phyloP scores from a whole-genome alignment of 1,140 invertebrate genomes.

The Pogonognathellus flavescens region DNA sequence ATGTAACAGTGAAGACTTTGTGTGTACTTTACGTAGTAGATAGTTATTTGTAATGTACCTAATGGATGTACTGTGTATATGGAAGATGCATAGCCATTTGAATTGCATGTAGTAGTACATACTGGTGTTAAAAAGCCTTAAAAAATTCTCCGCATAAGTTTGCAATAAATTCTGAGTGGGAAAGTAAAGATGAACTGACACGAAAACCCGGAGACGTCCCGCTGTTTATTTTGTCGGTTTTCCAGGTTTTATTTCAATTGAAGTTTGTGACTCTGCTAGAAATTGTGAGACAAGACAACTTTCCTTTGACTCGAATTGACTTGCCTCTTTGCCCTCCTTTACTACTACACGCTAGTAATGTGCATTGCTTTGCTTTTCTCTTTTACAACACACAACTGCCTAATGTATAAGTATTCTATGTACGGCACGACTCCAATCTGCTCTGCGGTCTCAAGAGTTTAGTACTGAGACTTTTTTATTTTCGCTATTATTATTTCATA shows the following conservation, averaged over 20 bases:
- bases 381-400: not conserved
- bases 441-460: slow-evolving; percentile 26
- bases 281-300: slow-evolving; percentile 32
- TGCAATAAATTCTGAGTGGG: slow-evolving; percentile 62
- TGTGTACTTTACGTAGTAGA: not conserved
- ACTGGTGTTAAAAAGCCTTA: slow-evolving; percentile 34
- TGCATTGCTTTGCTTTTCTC: slow-evolving; percentile 12
- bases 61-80: not conserved
- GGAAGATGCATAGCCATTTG: not conserved
- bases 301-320: slow-evolving; percentile 46
- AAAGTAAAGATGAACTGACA: slow-evolving; percentile 52
- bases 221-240: slow-evolving; percentile 65
- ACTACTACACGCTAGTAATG: not conserved
- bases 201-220: slow-evolving; percentile 54
- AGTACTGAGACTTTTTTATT: slow-evolving; percentile 44
- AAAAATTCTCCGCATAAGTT: slow-evolving; percentile 59
- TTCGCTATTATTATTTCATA: slow-evolving; percentile 49
- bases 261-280: slow-evolving; percentile 28
- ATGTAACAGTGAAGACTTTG: not conserved
- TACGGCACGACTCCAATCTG: slow-evolving; percentile 19
- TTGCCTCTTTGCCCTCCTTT: slow-evolving; percentile 38
- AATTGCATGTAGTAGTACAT: not conserved
- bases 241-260: slow-evolving; percentile 48
- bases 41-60: not conserved
- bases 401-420: no score